A percentile compares a stretch with the other conserved stretches of the same genome.
These are phyloP conservation scores for Mesembrinibis cayennensis DNA, from an alignment of 2,113 vertebrate genomes.

Conservation along the genomic window DNA sequence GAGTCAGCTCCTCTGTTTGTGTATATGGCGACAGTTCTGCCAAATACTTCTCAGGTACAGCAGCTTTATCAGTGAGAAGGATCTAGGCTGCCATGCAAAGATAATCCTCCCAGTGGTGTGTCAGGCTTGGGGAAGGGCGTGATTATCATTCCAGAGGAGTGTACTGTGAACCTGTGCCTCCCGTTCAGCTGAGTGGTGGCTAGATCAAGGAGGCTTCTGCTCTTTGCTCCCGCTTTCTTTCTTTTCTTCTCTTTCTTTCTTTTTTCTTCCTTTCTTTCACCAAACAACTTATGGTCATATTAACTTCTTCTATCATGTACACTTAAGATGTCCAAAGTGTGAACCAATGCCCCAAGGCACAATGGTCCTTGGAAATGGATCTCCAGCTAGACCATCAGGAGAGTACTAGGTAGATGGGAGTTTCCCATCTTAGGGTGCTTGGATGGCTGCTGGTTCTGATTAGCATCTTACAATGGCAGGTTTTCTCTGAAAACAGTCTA, in stretches of 20 bases:
- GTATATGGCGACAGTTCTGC: not conserved
- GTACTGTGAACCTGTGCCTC: slow-evolving; percentile 23
- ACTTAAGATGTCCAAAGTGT: not conserved
- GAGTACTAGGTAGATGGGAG: not conserved
- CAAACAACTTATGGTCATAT: not conserved
- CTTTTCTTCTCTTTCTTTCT: not conserved
- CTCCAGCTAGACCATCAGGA: not conserved
- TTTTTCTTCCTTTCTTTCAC: not conserved
- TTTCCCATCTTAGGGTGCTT: not conserved
- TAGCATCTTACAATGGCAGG: not conserved
- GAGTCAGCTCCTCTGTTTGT: slow-evolving; percentile 22
- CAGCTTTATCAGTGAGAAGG: slow-evolving; percentile 23
- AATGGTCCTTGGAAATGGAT: not conserved
- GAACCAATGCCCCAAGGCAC: not conserved
- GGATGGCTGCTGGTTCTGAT: not conserved
- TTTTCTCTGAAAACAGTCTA: not conserved
- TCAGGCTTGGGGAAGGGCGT: slow-evolving; percentile 35
- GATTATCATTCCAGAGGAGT: slow-evolving; percentile 47
- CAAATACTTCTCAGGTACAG: slow-evolving; percentile 18
- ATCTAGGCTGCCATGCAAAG: slow-evolving; percentile 28
- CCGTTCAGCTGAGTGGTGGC: not conserved
- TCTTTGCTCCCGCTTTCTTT: not conserved
- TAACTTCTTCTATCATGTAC: not conserved
- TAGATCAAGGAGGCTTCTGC: not conserved
- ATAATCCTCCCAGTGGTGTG: slow-evolving; percentile 36